A percentile compares a stretch with the other conserved stretches of the same genome.
Conservation (phyloP, 2,888 invertebrate genomes). For the Teleogryllus oceanicus region DNA sequence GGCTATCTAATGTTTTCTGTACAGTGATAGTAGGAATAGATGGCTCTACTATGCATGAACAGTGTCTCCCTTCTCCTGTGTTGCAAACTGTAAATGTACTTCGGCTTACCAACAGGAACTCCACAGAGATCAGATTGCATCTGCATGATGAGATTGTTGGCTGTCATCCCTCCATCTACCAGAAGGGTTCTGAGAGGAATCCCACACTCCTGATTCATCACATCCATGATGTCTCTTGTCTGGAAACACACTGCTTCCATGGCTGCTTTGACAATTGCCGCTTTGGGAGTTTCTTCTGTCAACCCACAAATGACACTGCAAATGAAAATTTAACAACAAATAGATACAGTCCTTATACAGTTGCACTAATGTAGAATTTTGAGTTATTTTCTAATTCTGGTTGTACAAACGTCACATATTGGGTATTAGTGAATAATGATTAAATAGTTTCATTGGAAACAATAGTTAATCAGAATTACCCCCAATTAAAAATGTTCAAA, state of each 20-base stretch:
- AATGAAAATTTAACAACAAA: slow-evolving; percentile 32
- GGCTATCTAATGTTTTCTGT: too few species aligned
- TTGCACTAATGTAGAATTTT: not conserved
- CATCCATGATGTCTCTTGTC: slow-evolving; percentile 86
- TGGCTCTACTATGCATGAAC: too few species aligned
- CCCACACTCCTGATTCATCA: slow-evolving; percentile 88
- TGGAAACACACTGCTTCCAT: slow-evolving; percentile 95
- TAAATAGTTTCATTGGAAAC: too few species aligned
- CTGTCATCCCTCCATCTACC: slow-evolving; percentile 97
- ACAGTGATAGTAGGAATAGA: too few species aligned
- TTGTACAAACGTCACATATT: not conserved
- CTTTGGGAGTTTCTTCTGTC: slow-evolving; percentile 81
- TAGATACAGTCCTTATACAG: too few species aligned
- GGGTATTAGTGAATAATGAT: too few species aligned
- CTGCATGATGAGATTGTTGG: slow-evolving; percentile 85
- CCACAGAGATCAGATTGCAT: slow-evolving; percentile 91
- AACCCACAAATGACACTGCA: slow-evolving; percentile 86
- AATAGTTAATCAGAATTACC: too few species aligned
- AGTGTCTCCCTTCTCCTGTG: too few species aligned
- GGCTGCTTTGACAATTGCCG: slow-evolving; percentile 86
- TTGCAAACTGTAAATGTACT: too few species aligned
- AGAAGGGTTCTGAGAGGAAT: slow-evolving; percentile 68
- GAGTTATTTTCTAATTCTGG: not conserved
- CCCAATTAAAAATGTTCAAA: too few species aligned
- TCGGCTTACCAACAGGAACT: slow-evolving; percentile 66